A percentile compares a stretch with the other conserved stretches of the same genome.
These are phyloP conservation scores for Todiramphus chloris DNA, from an alignment of 2,113 vertebrate species.

Conservation along the genomic window DNA sequence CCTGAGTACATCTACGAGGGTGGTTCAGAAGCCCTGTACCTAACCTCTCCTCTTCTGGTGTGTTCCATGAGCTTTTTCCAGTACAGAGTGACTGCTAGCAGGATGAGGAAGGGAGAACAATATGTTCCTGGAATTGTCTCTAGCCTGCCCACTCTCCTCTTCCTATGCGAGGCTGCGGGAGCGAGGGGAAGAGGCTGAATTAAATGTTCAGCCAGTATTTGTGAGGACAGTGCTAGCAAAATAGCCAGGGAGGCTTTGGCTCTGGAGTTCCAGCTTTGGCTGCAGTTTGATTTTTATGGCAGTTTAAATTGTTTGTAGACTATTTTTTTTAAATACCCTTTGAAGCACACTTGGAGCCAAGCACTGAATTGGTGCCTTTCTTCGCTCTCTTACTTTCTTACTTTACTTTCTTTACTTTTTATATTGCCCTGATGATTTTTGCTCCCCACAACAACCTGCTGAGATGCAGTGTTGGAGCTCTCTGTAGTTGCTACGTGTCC, in stretches of 20 bases:
- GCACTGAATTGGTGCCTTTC: neutral
- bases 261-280: neutral
- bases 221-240: neutral
- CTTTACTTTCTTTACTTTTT: too few relatives aligned
- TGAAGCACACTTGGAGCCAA: neutral
- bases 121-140: constrained; percentile 45
- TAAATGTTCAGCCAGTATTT: constrained; percentile 30
- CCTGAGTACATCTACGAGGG: fast-evolving
- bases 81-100: neutral
- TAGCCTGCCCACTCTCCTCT: constrained; percentile 38
- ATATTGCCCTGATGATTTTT: neutral
- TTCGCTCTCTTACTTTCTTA: neutral
- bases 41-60: neutral
- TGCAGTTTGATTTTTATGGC: neutral
- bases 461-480: neutral
- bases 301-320: neutral
- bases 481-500: neutral
- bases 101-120: neutral
- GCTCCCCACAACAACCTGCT: neutral
- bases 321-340: neutral
- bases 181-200: neutral
- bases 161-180: neutral
- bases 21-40: neutral
- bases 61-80: neutral
- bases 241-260: neutral